These are phyloP conservation scores for Dipus sagitta DNA, from an alignment of 2,797 vertebrate species.

Conservation along the genomic window DNA sequence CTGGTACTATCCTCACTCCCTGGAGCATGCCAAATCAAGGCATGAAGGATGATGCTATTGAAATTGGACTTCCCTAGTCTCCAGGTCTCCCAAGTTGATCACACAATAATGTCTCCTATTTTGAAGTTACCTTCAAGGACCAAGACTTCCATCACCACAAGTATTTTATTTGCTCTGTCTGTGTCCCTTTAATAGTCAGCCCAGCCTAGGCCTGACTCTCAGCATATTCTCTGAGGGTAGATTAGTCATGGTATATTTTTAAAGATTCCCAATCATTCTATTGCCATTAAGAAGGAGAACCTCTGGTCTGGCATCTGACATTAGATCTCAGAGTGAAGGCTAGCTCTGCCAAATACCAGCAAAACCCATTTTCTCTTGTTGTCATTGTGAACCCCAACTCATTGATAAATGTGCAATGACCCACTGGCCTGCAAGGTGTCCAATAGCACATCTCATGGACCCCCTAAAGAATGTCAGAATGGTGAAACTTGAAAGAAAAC, in stretches of 20 bases:
- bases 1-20: too few relatives aligned
- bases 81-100: neutral
- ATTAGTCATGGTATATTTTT: neutral
- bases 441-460: too few relatives aligned
- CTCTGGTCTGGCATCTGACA: neutral
- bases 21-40: too few relatives aligned
- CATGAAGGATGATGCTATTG: neutral
- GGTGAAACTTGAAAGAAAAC: neutral
- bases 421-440: neutral
- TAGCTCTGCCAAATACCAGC: neutral
- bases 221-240: neutral
- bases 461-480: neutral
- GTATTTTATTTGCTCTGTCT: neutral
- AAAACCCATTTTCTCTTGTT: neutral
- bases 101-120: neutral
- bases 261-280: neutral
- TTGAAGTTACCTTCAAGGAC: neutral
- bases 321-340: neutral
- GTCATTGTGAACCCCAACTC: neutral
- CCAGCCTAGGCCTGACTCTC: neutral
- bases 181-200: neutral
- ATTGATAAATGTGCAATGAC: neutral
- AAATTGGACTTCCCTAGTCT: too few relatives aligned
- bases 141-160: neutral
- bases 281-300: neutral